Base-by-base conservation (phyloP, 2,797 vertebrate genomes). In the Eleutherodactylus coqui region DNA sequence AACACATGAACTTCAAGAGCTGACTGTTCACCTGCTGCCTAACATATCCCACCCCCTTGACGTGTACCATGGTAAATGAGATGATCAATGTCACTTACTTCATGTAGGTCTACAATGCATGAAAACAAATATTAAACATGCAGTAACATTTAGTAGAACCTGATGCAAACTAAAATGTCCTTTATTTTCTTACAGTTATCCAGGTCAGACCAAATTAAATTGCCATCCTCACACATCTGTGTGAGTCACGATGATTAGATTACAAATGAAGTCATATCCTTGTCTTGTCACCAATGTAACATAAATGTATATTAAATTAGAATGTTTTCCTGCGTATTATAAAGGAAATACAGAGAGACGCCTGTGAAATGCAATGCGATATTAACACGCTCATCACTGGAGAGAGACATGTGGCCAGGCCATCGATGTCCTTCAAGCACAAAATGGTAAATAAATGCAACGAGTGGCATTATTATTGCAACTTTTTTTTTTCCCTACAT, bases 401-500 rank as follows among this genome's bases (percentile, higher is more conserved):
- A 49, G 8, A 36, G 41, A 29, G 11, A 10, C 2, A 27, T 38
- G 60, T 29, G 60, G 17, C 11, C 45, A 47, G 43, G 27, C 58
- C 45, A 81, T 34, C 60, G 53, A 51, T 38, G 29, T 5, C 69
- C 38, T 80, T 34, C 17, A 70, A 7, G 17, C 29, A 53, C 17
- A 69, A 8, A 81, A 53, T 32, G 75, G 58, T 79, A 64, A 64
- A 34, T 19, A 49, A 55, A 89, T 89, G 86, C 89, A 82, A 91
- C 87, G 91, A 91, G 88, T 90, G 90, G 90, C 84, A 88, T 84
- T 87, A 88, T 84, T 87, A 87, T 89, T 43, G 69, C 16, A 92
- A 91, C 87, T 90, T 91, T 92, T 19, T 67, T 88, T 55, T 89
- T 62, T 62, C 41, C 6, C 91, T 92, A 93, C 92, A 91, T 93